Evolutionary conservation across 2,113 vertebrate species (phyloP).

Genomic region (Struthidea cinerea): DNA sequence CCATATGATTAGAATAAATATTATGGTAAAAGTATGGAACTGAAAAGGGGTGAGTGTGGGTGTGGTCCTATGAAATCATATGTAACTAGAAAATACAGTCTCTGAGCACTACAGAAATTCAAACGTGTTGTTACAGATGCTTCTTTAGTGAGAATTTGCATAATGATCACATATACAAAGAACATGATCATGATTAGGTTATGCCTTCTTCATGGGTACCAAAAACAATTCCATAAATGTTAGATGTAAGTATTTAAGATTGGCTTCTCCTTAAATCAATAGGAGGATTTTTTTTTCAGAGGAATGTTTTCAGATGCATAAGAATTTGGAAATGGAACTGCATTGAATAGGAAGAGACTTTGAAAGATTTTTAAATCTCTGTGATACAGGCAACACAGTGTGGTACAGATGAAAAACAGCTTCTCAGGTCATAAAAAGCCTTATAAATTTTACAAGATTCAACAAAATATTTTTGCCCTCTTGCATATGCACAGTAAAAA

Average conservation of each 20-base stretch:
- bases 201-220: background rate
- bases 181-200: fast-evolving
- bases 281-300: background rate
- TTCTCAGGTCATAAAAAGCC: background rate
- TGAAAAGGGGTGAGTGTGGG: background rate
- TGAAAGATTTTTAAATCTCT: background rate
- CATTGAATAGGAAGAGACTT: background rate
- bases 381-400: background rate
- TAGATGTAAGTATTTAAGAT: background rate
- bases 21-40: background rate
- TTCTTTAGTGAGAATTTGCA: background rate
- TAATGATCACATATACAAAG: background rate
- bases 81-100: background rate
- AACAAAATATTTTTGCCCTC: background rate
- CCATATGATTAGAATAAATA: background rate
- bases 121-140: background rate
- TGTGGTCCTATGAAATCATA: background rate
- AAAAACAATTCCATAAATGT: background rate
- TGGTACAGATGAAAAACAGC: background rate
- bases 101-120: background rate
- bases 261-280: background rate
- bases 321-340: background rate
- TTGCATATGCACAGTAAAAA: background rate
- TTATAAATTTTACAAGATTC: background rate
- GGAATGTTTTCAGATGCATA: background rate